Evolutionary conservation across 2,888 invertebrate species (phyloP).

Genomic region (Andricus curvator): DNA sequence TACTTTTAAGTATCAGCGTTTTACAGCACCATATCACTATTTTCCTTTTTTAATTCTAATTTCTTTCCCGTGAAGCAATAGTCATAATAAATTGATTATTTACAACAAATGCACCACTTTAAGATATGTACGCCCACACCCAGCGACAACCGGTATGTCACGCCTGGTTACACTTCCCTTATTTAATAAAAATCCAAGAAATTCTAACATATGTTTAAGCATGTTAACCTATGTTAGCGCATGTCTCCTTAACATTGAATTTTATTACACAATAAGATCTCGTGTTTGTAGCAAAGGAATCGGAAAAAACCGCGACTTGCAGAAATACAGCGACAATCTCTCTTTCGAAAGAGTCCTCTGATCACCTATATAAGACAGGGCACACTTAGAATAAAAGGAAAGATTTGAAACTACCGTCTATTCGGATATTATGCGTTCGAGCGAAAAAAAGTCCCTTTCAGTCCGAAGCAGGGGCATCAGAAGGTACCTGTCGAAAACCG

Average conservation of each 20-base stretch:
- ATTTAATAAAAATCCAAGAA: constrained; percentile 24
- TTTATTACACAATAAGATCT: constrained; percentile 34
- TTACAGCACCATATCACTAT: too few relatives aligned
- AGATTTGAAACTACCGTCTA: constrained; percentile 63
- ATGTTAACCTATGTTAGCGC: background rate
- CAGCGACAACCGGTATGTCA: constrained; percentile 11
- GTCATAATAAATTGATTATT: background rate
- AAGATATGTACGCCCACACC: constrained; percentile 21
- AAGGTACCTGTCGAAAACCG: constrained; percentile 39
- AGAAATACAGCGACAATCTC: background rate
- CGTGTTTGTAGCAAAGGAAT: background rate
- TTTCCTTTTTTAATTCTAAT: too few relatives aligned
- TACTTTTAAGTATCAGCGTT: too few relatives aligned
- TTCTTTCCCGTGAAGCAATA: background rate
- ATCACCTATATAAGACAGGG: background rate
- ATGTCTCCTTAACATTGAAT: constrained; percentile 36
- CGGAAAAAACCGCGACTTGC: background rate
- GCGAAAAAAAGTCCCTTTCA: constrained; percentile 57
- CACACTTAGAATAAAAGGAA: constrained; percentile 49
- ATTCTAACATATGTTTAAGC: constrained; percentile 1
- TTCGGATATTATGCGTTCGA: constrained; percentile 66
- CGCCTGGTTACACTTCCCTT: constrained; percentile 16
- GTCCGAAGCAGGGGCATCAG: constrained; percentile 53
- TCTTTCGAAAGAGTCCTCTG: constrained; percentile 9
- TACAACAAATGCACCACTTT: constrained; percentile 32